Evolutionary conservation across 2,113 vertebrate genomes (phyloP).

Genomic region (Puffinus mauretanicus): DNA sequence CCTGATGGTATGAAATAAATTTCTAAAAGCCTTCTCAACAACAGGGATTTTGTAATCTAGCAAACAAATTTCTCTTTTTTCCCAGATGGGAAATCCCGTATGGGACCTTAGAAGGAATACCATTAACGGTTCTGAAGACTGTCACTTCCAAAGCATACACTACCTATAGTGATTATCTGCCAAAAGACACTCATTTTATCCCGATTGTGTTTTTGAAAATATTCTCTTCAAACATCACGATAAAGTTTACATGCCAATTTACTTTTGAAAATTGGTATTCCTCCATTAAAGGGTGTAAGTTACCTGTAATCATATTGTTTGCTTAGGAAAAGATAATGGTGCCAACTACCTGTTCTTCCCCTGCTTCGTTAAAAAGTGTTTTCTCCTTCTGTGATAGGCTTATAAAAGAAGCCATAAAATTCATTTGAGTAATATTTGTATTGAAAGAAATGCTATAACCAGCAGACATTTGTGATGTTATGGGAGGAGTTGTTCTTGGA

Average conservation of each 20-base stretch:
- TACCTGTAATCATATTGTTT: neutral
- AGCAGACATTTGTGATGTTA: neutral
- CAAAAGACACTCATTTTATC: neutral
- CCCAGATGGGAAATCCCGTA: neutral
- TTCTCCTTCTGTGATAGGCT: neutral
- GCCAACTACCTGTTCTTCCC: neutral
- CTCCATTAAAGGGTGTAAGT: neutral
- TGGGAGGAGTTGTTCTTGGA: neutral
- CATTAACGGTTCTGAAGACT: neutral
- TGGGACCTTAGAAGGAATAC: neutral
- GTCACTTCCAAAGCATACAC: neutral
- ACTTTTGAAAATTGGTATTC: neutral
- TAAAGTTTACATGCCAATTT: neutral
- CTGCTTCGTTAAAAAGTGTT: neutral
- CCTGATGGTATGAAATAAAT: neutral
- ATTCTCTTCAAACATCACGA: neutral
- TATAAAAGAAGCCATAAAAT: neutral
- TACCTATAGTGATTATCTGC: neutral
- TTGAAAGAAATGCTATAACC: neutral
- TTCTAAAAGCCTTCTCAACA: neutral
- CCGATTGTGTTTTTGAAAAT: neutral
- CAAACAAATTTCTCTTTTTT: neutral
- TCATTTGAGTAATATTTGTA: neutral
- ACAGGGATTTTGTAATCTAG: neutral
- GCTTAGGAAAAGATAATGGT: neutral